Base-by-base conservation (phyloP, 2,797 vertebrate species). In the Sardinella longiceps region DNA sequence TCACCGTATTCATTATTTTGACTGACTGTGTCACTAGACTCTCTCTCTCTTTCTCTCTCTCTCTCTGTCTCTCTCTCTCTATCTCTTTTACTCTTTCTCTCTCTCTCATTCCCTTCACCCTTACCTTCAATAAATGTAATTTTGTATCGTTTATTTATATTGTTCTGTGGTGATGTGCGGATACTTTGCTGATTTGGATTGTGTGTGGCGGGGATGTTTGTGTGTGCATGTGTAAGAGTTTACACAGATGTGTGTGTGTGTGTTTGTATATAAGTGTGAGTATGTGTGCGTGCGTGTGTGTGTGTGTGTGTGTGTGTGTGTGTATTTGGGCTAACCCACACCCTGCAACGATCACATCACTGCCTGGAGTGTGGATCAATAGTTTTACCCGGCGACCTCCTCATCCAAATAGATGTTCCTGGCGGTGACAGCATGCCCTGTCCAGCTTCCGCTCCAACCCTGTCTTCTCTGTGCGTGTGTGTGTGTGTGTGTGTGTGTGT, bases 311-410 rank as follows among this genome's bases (percentile, higher is more conserved):
- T 77, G 70, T 4, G 33, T 20, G 18, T 18, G 30, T 30, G 66
- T 33, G 70, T 37, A 5, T 14, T 74, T 60, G 56, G 56, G 56
- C 23, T 9, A 6, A 25, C 53, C 23, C 23, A 18, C 39, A 15
- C 66, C 66, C 18, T 74, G 15, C 33, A 39, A 39, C 33, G 33
- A 39, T 74, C 33, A 15, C 30, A 74, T 74, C 70, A 37, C 84
- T 80, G 82, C 82, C 48, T 85, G 58, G 51, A 45, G 84, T 28
- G 5, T 28, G 25, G 86, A 83, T 80, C 83, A 81, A 84, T 87
- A 81, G 81, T 83, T 63, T 30, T 51, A 81, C 60, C 45, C 70
- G 37, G 70, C 70, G 70, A 77, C 70, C 70, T 77, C 70, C 70
- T 77, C 70, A 77, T 77, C 51, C 53, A 5, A 80, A 87, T 46